Evolutionary conservation across 1,140 invertebrate genomes (phyloP).

Genomic region (Bombus cullumanus): DNA sequence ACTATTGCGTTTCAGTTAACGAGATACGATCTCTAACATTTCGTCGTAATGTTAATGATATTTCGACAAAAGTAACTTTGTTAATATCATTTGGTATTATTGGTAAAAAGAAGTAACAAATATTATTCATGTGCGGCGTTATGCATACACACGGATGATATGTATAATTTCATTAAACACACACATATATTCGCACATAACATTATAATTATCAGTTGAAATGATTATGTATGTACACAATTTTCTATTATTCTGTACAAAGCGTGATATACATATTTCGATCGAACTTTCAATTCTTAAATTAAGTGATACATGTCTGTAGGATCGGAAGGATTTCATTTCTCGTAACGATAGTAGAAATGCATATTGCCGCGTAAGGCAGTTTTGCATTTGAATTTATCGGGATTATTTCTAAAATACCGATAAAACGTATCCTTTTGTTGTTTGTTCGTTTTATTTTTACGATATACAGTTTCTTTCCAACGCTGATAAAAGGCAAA

Average conservation of each 20-base stretch:
- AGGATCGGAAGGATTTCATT: background rate
- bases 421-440: background rate
- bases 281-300: background rate
- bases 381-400: background rate
- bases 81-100: conserved; percentile 21
- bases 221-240: conserved; percentile 17
- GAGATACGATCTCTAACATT: background rate
- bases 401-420: background rate
- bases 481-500: background rate
- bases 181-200: conserved; percentile 10
- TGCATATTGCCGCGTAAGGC: background rate
- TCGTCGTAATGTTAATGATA: conserved; percentile 27
- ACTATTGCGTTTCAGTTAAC: background rate
- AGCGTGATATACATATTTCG: background rate
- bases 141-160: conserved; percentile 8
- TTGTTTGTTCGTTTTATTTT: background rate
- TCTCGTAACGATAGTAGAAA: background rate
- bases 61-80: conserved; percentile 24
- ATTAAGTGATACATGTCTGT: background rate
- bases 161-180: conserved; percentile 10
- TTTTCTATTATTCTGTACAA: conserved; percentile 11
- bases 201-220: conserved; percentile 3
- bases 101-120: background rate
- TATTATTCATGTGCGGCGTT: conserved; percentile 13
- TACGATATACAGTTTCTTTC: background rate